Percentiles rank a stretch among this genome's conserved stretches.
These are phyloP conservation scores for Eupeodes latifasciatus DNA, from an alignment of 2,888 invertebrate species.

Conservation along the genomic window DNA sequence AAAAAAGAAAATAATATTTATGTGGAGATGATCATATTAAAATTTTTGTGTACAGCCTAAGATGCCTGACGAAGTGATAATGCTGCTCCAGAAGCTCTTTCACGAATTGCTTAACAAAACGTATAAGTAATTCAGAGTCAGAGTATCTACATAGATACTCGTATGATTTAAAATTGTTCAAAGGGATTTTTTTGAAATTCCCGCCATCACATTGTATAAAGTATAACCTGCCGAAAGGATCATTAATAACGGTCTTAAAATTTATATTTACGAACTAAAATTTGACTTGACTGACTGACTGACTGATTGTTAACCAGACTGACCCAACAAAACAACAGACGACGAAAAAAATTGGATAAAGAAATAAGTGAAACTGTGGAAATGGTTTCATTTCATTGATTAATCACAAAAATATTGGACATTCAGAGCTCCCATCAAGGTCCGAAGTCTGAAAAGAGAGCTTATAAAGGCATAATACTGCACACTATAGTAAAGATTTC, in stretches of 20 bases:
- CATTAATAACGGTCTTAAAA: constrained; percentile 74
- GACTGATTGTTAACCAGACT: constrained; percentile 51
- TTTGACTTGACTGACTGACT: constrained; percentile 13
- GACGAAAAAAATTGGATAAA: constrained; percentile 17
- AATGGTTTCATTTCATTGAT: constrained; percentile 72
- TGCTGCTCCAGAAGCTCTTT: constrained; percentile 72
- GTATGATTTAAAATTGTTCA: constrained; percentile 68
- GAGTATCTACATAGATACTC: no score
- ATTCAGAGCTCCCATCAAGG: constrained; percentile 36
- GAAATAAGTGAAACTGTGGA: constrained; percentile 19
- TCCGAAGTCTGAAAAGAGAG: constrained; percentile 26
- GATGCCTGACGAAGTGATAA: background rate
- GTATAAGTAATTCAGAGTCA: constrained; percentile 68
- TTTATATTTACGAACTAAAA: constrained; percentile 19
- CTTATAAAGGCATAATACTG: constrained; percentile 6
- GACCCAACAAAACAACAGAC: constrained; percentile 34
- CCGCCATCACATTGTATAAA: constrained; percentile 46
- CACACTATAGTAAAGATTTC: constrained; percentile 8
- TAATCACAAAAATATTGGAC: constrained; percentile 74
- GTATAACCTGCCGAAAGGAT: constrained; percentile 71
- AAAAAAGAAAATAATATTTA: background rate
- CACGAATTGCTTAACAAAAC: constrained; percentile 73
- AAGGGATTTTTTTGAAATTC: constrained; percentile 61
- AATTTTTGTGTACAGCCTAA: background rate
- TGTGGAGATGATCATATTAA: constrained; percentile 42